Evolutionary conservation across 2,797 vertebrate species (phyloP), one percentile per base, ranked within the genome.

Genomic region (Gallinago solitaria): DNA sequence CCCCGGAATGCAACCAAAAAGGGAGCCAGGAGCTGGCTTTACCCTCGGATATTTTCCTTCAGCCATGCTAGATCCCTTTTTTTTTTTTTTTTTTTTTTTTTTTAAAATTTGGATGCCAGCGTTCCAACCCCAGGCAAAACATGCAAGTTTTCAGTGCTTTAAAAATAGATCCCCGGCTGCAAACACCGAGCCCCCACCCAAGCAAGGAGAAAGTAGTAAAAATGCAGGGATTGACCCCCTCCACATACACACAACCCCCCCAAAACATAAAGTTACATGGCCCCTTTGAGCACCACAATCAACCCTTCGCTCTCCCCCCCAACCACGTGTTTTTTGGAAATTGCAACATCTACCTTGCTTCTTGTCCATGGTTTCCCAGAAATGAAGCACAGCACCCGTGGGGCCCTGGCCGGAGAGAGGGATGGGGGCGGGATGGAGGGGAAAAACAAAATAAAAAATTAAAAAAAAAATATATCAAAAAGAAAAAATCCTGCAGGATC

Each of bases 361-460:
- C 88, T 94, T 97, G 94, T 98, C 97, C 97, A 98, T 98, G 96
- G 94, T 43, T 98, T 97, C 97, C 95, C 97, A 96, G 97, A 97
- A 97, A 91, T 84, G 97, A 81, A 95, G 97, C 85, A 73, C 81
- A 93, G 86, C 9, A 30, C 60, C 19, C 35, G 90, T 93, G 50
- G 82, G 90, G 41, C 41, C 83, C 95, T 83, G 83, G 94, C 77
- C 79, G 48, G 20, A 83, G 51, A 83, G 69, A 78, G 56, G 92
- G 84, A 93, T 69, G 78, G 53, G 92, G 67, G 65, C 27, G 35
- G 79, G 79, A 27, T 28, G 64, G 35, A 74, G 47, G 78, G 83
- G 75, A 11, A 37, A 13, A 30, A 13, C 27, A 30, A 45, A 13
- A 27, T 11, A 32, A 30, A 45, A n/a, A 45, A 56, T 19, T 18